Evolutionary conservation across 2,797 vertebrate species (phyloP), one percentile per base, ranked within the genome.

Genomic region (Dromococcyx pavoninus): DNA sequence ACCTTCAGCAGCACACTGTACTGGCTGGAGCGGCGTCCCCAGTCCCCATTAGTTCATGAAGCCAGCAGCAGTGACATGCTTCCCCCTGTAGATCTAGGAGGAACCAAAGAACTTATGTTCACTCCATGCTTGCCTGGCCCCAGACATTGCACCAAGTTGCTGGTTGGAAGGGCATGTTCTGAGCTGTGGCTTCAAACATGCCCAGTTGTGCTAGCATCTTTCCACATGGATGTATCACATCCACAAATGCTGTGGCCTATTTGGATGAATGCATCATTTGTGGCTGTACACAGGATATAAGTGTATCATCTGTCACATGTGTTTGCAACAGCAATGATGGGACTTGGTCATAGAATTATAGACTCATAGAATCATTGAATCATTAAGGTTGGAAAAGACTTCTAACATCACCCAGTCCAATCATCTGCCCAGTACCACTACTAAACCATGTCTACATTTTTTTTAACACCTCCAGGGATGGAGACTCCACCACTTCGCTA

Each of bases 251-350:
- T 70, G 2, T 35, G 21, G 17, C 24, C 19, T 48, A 0, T 60
- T 80, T 73, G 69, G 27, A 51, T 64, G 57, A 62, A 57, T 3
- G 17, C 0, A 4, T 32, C 23, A 33, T 7, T 19, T 9, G 3
- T 12, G 28, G 28, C 35, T 76, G 5, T 43, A 50, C 81, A 48
- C 39, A 28, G 35, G 25, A 50, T 72, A n/a, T 11, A 76, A 76
- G 10, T 17, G 12, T 39, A n/a, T 33, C 33, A n/a, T 33, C 33
- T 0, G 0, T 50, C n/a, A 30, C 37, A 58, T 1, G 0, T 54
- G 25, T 13, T 67, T n/a, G 7, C 58, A 78, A 32, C 28, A 44
- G 13, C 30, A 65, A 18, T 48, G 30, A 61, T 65, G 60, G 17
- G 8, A 14, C 9, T 51, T 70, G 24, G 33, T 48, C 46, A 48